Base-by-base conservation (phyloP, 2,797 vertebrate species). In the Eutrigla gurnardus region DNA sequence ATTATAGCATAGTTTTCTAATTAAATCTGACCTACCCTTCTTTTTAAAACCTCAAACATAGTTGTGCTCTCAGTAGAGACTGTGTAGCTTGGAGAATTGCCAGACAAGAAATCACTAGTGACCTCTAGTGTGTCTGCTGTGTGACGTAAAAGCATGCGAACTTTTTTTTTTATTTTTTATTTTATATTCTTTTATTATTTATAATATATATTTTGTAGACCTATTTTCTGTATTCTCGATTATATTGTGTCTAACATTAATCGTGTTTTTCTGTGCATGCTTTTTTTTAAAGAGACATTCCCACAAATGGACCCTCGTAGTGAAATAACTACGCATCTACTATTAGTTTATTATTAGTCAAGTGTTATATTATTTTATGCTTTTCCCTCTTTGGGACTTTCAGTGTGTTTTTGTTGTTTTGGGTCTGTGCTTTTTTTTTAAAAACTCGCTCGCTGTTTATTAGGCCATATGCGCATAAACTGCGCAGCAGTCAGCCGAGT, bases 401-500 rank as follows among this genome's bases (percentile, higher is more conserved):
- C 3, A 1, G 7, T 3, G 7, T 25, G 42, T 5, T 50, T 54
- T 61, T 59, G 4, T 15, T 3, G 3, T 10, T 33, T 39, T 15
- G 5, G 7, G 6, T 13, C 8, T 14, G 33, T 17, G 15, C 14
- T 61, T 67, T 45, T 9, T 53, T 43, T 2, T n/a, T 4, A 25
- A 25, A 25, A 25, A 25, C 25, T 25, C 25, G 25, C 25, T 25
- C 25, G 25, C 25, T 5, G 1, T 32, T 2, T 54, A 75, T 14
- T 59, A 77, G 1, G 25, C 25, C 25, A 25, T 25, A 25, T 91
- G 92, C 92, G 12, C 74, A 77, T 43, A 0, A 0, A 1, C 11
- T 46, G 85, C 91, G 93, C 93, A 93, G 36, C 15, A 63, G 40
- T 70, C 11, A 82, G 36, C 18, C 71, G 42, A 10, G 42, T 59